These are phyloP conservation scores for Ichneumoninae sp. DNA, from an alignment of 2,888 invertebrate species.

Conservation along the genomic window DNA sequence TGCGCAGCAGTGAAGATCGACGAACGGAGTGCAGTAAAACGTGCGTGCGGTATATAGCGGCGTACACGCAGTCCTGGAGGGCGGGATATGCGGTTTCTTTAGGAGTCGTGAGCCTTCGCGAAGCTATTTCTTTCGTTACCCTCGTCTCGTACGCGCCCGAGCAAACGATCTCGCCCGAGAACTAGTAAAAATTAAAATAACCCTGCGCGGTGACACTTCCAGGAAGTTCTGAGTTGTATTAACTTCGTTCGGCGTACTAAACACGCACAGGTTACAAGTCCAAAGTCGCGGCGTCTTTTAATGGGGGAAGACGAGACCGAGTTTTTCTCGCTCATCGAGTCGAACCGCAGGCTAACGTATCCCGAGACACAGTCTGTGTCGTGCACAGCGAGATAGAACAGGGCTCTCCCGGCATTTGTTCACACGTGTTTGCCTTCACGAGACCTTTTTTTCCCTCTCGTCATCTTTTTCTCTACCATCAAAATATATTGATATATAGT, in stretches of 20 bases:
- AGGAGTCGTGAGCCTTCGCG: constrained; percentile 54
- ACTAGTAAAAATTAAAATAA: constrained; percentile 74
- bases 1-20: constrained; percentile 28
- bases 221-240: constrained; percentile 72
- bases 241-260: constrained; percentile 73
- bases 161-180: constrained; percentile 46
- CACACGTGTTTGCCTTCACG: constrained; percentile 73
- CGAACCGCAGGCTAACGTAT: constrained; percentile 42
- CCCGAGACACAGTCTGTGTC: constrained; percentile 33
- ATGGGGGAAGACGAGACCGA: constrained; percentile 49
- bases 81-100: constrained; percentile 34
- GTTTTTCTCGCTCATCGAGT: constrained; percentile 57
- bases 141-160: constrained; percentile 57
- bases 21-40: constrained; percentile 22
- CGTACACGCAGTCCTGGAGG: constrained; percentile 10
- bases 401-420: constrained; percentile 72
- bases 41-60: constrained; percentile 22
- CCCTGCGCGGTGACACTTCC: constrained; percentile 69
- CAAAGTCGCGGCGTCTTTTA: constrained; percentile 64
- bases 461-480: constrained; percentile 69
- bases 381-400: constrained; percentile 40
- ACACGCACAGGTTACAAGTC: constrained; percentile 71
- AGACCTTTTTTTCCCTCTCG: constrained; percentile 54
- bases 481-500: constrained; percentile 75
- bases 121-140: constrained; percentile 71